phyloP scores from a whole-genome alignment of 2,113 vertebrate genomes.

The Sciurus niger region DNA sequence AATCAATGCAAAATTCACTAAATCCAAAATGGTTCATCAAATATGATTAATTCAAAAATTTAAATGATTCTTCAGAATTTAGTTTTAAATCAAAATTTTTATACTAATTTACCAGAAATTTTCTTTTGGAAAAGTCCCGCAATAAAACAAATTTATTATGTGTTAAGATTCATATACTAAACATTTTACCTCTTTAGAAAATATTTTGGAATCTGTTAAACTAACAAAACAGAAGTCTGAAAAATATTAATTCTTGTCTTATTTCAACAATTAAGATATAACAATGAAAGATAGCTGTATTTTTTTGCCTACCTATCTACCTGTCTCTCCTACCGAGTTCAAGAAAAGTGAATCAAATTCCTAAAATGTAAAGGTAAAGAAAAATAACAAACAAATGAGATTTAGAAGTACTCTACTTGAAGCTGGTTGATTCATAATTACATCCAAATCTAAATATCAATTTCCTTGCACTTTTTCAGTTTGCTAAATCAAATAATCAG shows the following conservation, averaged over 20 bases:
- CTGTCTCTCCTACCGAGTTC: not conserved
- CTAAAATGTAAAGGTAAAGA: slow-evolving; percentile 38
- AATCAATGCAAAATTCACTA: not conserved
- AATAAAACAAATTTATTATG: not conserved
- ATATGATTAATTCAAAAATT: not conserved
- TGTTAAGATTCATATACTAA: not conserved
- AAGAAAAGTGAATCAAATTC: not conserved
- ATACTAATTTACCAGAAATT: not conserved
- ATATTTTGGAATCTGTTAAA: slow-evolving; percentile 1
- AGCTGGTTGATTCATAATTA: not conserved
- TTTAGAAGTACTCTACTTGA: not conserved
- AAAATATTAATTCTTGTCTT: not conserved
- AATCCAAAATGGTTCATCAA: not conserved
- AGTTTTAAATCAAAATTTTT: not conserved
- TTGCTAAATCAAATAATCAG: not conserved
- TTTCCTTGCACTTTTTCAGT: not conserved
- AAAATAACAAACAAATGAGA: not conserved
- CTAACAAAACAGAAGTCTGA: not conserved
- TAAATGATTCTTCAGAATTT: not conserved
- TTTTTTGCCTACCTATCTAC: not conserved
- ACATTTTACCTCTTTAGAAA: not conserved
- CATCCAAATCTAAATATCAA: not conserved
- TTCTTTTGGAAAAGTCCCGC: not conserved
- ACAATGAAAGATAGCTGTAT: not conserved
- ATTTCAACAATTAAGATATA: not conserved